Base-by-base conservation (phyloP, 2,888 invertebrate species). In the Andrena praecox region DNA sequence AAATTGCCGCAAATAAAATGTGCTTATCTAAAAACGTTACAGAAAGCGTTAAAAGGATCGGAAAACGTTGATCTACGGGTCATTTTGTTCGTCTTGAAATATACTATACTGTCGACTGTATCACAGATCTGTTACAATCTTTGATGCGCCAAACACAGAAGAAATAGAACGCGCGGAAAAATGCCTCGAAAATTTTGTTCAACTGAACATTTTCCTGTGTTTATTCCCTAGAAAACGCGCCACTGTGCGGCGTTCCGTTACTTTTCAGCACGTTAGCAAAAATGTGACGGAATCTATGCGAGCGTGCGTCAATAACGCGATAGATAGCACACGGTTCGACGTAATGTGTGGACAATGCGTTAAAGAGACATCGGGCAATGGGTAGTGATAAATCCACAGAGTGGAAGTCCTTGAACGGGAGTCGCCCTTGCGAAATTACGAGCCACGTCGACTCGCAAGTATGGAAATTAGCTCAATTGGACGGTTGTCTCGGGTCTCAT, bases 391-490 rank as follows among this genome's bases (percentile, higher is more conserved):
- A 69, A 73, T 78, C 50, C 20, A n/a, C 42, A 16, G 24, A 24
- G 48, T 52, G 27, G 62, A 64, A 68, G 71, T 71, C 68, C 74
- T 74, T 68, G 81, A 71, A 74, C 69, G 60, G 29, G 42, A 35
- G 48, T 33, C 69, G 78, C 60, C 72, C 69, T 82, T 76, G 73
- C 66, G 71, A 71, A 67, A 67, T 77, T 20, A 71, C 67, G 77
- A 77, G 62, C 67, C 35, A 56, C 80, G 80, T 35, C 67, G 71
- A 54, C 48, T 71, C 66, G 70, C 60, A 52, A 24, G 80, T 80
- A 80, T 80, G 80, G 80, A 80, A 80, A 80, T 80, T 80, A 77
- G 77, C 71, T 80, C 77, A 62, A 77, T 80, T 62, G 80, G 67
- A 54, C 52, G 60, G 62, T 54, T 71, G 67, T 54, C 71, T 50